Base-by-base conservation (phyloP, 2,113 vertebrate genomes). In the Hippocampus barbouri region DNA sequence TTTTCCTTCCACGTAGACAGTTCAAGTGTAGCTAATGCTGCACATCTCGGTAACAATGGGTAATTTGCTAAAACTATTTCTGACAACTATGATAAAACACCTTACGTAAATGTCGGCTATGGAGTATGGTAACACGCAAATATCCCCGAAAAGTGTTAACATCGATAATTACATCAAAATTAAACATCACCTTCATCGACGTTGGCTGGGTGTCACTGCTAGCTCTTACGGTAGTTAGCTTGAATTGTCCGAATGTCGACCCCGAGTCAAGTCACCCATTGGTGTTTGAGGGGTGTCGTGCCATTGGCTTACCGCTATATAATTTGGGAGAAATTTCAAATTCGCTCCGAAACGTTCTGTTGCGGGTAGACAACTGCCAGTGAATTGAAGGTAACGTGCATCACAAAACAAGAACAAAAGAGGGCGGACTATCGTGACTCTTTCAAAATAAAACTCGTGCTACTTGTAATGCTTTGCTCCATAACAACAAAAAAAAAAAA, bases 361-460 rank as follows among this genome's bases (percentile, higher is more conserved):
- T 7, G 23, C 23, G 8, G n/a, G 43, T 4, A 10, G n/a, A 4
- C 8, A 0, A 41, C 18, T 27, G 20, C 11, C 40, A 14, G 21
- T 23, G 18, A 63, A 63, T 3, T 2, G 21, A 43, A 43, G 5
- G 23, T 15, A 40, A 11, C 20, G 38, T 5, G 40, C 21, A 45
- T 10, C 2, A 34, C 30, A 61, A 40, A 16, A 66, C 11, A 47
- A 54, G 34, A 69, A 57, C 53, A 69, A 68, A 59, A 34, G 49
- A 23, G 2, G 49, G 34, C 11, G 34, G 25, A 69, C 21, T 57
- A n/a, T n/a, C 20, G 21, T 34, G n/a, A 12, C 6, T 2, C 53
- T 21, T 69, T 69, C 68, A 69, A 69, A 69, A 69, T 57, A 69
- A 69, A 53, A 45, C 41, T 21, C 16, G 10, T 23, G 20, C 21